Conservation (phyloP, 23 tunicate genomes). For the Phallusia fumigata region DNA sequence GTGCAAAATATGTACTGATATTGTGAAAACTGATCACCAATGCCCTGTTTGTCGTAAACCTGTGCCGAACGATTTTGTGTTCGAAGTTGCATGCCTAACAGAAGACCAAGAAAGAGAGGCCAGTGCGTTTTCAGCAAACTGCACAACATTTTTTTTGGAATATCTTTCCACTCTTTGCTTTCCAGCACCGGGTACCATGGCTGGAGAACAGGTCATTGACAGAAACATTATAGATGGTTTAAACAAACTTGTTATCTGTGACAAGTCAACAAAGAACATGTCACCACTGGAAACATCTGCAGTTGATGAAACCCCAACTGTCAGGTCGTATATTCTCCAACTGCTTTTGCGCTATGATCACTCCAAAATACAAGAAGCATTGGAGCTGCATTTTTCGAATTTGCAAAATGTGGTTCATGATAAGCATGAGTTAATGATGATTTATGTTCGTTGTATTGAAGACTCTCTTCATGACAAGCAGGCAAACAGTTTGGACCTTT, state of each 20-base stretch:
- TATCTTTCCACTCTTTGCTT: slow-evolving; percentile 57
- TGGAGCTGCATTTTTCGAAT: slow-evolving; percentile 31
- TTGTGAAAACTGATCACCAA: background rate
- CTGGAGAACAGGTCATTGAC: background rate
- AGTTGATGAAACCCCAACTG: slow-evolving; percentile 53
- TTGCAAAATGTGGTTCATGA: slow-evolving; percentile 5
- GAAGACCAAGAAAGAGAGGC: slow-evolving; percentile 16
- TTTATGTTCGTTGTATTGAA: slow-evolving; percentile 38
- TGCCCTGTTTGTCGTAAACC: slow-evolving; percentile 37
- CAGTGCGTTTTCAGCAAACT: slow-evolving; percentile 24
- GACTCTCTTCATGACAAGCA: slow-evolving; percentile 17
- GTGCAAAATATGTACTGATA: slow-evolving; percentile 33
- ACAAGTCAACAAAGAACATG: slow-evolving; percentile 19
- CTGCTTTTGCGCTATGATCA: slow-evolving; percentile 29
- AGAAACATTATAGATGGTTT: slow-evolving; percentile 14
- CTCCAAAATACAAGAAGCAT: background rate
- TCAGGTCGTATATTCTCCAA: slow-evolving; percentile 45
- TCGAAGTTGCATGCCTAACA: slow-evolving; percentile 2
- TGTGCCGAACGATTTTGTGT: slow-evolving; percentile 38
- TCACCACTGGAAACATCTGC: slow-evolving; percentile 20
- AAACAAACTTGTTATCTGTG: slow-evolving; percentile 32
- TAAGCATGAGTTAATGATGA: slow-evolving; percentile 35
- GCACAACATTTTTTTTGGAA: slow-evolving; percentile 56
- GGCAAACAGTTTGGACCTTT: too few relatives aligned
- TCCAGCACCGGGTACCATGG: slow-evolving; percentile 9